Percentiles rank a stretch among this genome's conserved stretches.
Evolutionary conservation across 92 coral and sea anemone species (phyloP).

Genomic region (Epizoanthus stellaris): DNA sequence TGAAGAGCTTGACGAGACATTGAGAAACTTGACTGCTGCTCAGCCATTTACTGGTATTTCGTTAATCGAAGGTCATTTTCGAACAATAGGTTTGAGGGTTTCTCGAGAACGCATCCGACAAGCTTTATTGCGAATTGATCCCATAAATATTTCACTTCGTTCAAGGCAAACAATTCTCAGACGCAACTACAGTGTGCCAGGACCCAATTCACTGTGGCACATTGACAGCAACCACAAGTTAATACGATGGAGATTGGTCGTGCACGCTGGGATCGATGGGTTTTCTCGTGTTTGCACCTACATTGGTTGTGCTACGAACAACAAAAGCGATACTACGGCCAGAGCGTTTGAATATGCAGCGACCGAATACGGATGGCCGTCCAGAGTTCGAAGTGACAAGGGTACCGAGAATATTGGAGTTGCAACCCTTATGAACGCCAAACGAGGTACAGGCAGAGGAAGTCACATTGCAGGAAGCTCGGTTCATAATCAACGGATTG

Average conservation of each 20-base stretch:
- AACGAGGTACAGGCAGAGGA: too few species aligned
- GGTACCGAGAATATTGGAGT: too few species aligned
- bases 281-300: constrained; percentile 24
- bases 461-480: too few species aligned
- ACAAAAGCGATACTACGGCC: background rate
- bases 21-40: background rate
- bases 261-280: constrained; percentile 44
- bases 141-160: background rate
- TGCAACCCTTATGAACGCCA: too few species aligned
- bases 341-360: background rate
- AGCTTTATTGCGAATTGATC: background rate
- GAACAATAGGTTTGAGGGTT: background rate
- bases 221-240: constrained; percentile 54
- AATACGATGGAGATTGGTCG: constrained; percentile 39
- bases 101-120: constrained; percentile 15
- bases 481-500: too few species aligned
- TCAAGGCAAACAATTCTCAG: constrained; percentile 17
- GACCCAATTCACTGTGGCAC: constrained; percentile 49
- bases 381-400: too few species aligned
- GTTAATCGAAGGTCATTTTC: constrained; percentile 2
- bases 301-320: constrained; percentile 20
- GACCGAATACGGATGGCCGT: too few species aligned
- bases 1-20: background rate
- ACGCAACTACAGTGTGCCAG: constrained; percentile 39
- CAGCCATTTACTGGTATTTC: constrained; percentile 18